Conservation (phyloP, 2,797 vertebrate genomes). For the Schizopygopsis malacanthus region DNA sequence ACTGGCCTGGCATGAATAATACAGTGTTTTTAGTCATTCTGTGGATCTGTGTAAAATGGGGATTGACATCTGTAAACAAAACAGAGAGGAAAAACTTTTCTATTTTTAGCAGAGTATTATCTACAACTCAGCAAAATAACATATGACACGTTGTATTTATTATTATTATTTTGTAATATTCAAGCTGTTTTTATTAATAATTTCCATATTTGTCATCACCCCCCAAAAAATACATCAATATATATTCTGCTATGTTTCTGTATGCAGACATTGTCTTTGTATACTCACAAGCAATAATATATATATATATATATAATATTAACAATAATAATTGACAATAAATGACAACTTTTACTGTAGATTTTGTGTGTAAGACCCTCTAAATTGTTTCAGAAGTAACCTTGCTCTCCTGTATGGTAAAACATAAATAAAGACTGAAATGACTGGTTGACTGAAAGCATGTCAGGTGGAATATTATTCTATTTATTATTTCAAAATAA, state of each 20-base stretch:
- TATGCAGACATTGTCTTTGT: background rate
- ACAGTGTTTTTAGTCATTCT: too few relatives aligned
- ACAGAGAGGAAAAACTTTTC: too few relatives aligned
- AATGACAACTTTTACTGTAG: background rate
- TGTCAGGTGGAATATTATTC: background rate
- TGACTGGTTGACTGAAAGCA: background rate
- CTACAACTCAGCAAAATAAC: too few relatives aligned
- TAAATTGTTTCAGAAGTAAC: background rate
- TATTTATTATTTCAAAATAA: background rate
- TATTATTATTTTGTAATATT: too few relatives aligned
- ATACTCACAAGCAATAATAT: background rate
- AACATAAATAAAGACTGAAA: background rate
- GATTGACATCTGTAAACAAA: too few relatives aligned
- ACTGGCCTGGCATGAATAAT: too few relatives aligned
- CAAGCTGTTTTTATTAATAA: too few relatives aligned
- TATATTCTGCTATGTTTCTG: background rate
- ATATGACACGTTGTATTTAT: too few relatives aligned
- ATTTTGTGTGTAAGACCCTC: background rate
- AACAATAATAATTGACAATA: background rate
- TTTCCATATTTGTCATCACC: background rate
- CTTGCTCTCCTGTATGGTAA: background rate
- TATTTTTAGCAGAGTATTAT: too few relatives aligned
- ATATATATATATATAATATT: too few relatives aligned
- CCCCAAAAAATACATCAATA: too few relatives aligned
- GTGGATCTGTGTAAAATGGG: too few relatives aligned